Conservation (phyloP, 2,797 vertebrate genomes). For the Tiaroga cobitis region DNA sequence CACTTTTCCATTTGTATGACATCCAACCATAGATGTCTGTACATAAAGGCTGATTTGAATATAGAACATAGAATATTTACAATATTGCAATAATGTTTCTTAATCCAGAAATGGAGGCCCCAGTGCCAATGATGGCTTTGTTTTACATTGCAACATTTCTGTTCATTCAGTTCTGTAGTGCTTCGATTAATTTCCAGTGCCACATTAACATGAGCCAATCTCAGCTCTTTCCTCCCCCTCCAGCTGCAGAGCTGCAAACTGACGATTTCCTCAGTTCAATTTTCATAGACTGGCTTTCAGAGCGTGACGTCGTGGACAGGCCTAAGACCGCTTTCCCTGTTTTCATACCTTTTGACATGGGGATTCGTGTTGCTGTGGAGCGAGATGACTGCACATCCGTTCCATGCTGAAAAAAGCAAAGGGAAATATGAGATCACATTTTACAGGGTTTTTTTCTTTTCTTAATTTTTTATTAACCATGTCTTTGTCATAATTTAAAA, state of each 20-base stretch:
- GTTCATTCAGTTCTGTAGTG: constrained; percentile 31
- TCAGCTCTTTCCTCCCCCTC: constrained; percentile 89
- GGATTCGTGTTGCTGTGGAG: constrained; percentile 87
- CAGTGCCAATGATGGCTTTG: background rate
- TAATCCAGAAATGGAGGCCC: background rate
- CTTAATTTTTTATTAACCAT: background rate
- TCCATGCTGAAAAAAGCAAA: constrained; percentile 74
- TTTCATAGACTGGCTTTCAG: constrained; percentile 93
- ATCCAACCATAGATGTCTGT: constrained; percentile 40
- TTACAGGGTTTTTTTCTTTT: background rate
- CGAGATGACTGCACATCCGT: constrained; percentile 85
- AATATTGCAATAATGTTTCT: constrained; percentile 31
- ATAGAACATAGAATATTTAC: constrained; percentile 34
- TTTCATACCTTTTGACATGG: constrained; percentile 93
- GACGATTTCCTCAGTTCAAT: constrained; percentile 94
- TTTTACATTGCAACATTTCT: background rate
- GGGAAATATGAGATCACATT: constrained; percentile 2
- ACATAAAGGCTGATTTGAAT: constrained; percentile 40
- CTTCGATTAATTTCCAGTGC: constrained; percentile 63
- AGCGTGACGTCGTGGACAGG: constrained; percentile 86
- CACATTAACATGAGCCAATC: constrained; percentile 66
- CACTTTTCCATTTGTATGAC: constrained; percentile 31
- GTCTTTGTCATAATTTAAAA: background rate
- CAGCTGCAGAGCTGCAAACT: constrained; percentile 80
- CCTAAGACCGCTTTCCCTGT: constrained; percentile 86